A percentile compares a stretch with the other conserved stretches of the same genome.
These are phyloP conservation scores for Macrobrachium rosenbergii DNA, from an alignment of 1,140 invertebrate species.

Conservation along the genomic window DNA sequence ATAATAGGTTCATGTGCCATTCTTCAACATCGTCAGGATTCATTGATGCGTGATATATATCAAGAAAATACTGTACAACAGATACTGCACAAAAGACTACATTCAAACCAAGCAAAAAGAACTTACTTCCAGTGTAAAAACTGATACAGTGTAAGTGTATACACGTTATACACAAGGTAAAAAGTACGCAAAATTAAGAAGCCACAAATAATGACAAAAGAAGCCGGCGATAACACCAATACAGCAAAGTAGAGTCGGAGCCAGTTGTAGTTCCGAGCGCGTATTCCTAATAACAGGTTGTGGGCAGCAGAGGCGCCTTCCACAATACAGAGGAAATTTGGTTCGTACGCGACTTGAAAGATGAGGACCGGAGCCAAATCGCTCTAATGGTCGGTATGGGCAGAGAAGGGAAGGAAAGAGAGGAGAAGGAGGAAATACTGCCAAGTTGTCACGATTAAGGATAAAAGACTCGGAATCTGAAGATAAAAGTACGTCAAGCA, in stretches of 20 bases:
- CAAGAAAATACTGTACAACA: no score
- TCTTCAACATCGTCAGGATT: no score
- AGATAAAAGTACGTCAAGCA: neutral
- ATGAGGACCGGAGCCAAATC: neutral
- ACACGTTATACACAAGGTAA: no score
- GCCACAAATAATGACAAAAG: neutral
- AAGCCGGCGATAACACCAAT: no score
- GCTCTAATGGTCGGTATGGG: neutral
- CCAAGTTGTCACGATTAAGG: no score
- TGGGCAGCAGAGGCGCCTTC: slow-evolving; percentile 37
- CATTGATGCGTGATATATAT: no score
- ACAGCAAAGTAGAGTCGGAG: neutral
- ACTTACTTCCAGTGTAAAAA: no score
- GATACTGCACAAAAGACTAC: no score
- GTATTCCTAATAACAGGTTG: slow-evolving; percentile 22
- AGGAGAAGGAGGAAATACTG: neutral
- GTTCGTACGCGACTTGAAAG: slow-evolving; percentile 33
- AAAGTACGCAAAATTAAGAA: no score
- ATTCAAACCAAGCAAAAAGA: no score
- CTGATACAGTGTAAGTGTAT: no score
- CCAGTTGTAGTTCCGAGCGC: neutral
- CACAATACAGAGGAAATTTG: slow-evolving; percentile 47
- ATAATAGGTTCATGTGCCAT: no score
- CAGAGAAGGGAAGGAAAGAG: neutral
- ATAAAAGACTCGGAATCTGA: neutral